Evolutionary conservation across 2,797 vertebrate species (phyloP).

Genomic region (Enteromius paludinosus): DNA sequence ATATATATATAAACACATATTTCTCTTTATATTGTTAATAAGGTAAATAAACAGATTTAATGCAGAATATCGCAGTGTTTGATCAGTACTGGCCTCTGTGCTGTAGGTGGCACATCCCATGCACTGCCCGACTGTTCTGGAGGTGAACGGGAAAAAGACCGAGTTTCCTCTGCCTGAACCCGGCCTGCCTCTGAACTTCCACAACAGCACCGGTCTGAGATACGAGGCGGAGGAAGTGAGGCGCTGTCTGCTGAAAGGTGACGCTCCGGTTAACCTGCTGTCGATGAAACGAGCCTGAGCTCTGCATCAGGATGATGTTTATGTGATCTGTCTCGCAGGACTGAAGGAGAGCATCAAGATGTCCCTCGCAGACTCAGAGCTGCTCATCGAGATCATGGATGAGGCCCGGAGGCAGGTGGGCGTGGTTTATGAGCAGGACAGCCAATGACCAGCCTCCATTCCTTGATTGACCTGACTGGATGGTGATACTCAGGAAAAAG

Average conservation of each 20-base stretch:
- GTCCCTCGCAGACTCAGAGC: constrained; percentile 75
- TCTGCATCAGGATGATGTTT: background rate
- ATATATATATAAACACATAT: too few species aligned
- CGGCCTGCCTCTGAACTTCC: constrained; percentile 71
- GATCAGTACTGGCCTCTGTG: background rate
- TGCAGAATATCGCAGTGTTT: background rate
- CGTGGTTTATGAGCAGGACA: constrained; percentile 77
- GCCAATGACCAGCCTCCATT: constrained; percentile 58
- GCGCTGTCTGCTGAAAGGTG: constrained; percentile 78
- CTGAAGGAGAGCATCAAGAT: constrained; percentile 77
- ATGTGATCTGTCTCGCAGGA: constrained; percentile 61
- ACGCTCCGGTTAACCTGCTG: background rate
- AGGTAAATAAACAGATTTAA: background rate
- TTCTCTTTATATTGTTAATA: background rate
- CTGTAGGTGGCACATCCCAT: constrained; percentile 68
- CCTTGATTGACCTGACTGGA: background rate
- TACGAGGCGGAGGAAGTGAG: constrained; percentile 82
- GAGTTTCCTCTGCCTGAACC: constrained; percentile 69
- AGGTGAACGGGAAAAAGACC: constrained; percentile 65
- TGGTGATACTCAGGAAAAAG: background rate
- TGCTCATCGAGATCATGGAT: constrained; percentile 76
- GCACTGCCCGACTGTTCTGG: constrained; percentile 72
- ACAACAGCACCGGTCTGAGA: constrained; percentile 72
- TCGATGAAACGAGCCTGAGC: background rate
- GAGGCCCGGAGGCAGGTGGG: constrained; percentile 77